Evolutionary conservation across 2,797 vertebrate genomes (phyloP), one percentile per base, ranked within the genome.

Genomic region (Rhynchotus rufescens): DNA sequence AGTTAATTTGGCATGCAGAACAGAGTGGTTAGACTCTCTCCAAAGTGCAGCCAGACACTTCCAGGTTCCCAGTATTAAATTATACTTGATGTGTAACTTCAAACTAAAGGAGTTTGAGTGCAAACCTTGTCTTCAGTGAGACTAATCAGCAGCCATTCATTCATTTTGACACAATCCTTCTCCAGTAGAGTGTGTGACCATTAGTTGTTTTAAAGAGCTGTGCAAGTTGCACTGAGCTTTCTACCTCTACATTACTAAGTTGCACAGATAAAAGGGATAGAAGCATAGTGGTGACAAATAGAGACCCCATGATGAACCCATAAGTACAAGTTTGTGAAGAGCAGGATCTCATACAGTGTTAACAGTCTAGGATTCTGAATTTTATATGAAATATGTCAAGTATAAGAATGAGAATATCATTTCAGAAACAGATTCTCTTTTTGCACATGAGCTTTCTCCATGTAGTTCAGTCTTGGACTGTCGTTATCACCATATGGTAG

Each of bases 1-100:
- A 93, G 95, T 96, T 96, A 91, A 94, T 95, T 95, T 97, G 96
- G 97, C 94, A 79, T 62, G 68, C 92, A 94, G 96, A 96, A 90
- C 80, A 85, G 94, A 94, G 84, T 78, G 52, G 64, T 32, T n/a
- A 96, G 86, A 64, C 74, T 89, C 86, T 93, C 91, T 96, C 94
- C 74, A 57, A 96, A 96, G 88, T 90, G 68, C 60, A 94, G 72
- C 62, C 91, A 88, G 67, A 94, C 83, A 60, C 84, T 93, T 89
- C 51, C 20, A 76, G 77, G 65, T 80, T 95, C 67, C 92, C 89
- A 79, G 49, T 32, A 68, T 84, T 97, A 96, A 98, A 97, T 98
- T 96, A 95, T 93, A 93, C 85, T 94, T 95, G 95, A 94, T 95
- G 78, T 92, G 94, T 96, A 92, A 79, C 10, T 90, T 91, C 76